phyloP scores from a whole-genome alignment of 1,140 invertebrate species.

The Caerostris extrusa region DNA sequence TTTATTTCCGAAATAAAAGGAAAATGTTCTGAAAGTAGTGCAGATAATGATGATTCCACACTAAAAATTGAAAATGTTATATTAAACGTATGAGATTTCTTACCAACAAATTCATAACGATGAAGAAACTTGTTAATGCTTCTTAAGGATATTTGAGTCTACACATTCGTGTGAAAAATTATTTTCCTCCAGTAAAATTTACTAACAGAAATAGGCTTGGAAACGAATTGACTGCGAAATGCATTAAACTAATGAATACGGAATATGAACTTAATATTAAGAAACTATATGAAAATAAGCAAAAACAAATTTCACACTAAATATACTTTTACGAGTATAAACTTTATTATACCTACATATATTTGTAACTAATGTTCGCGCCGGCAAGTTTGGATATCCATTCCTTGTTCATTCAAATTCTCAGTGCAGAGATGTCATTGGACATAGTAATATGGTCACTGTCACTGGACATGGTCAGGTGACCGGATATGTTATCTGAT shows the following conservation, averaged over 20 bases:
- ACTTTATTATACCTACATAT: too few relatives aligned
- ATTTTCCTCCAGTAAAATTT: slow-evolving; percentile 48
- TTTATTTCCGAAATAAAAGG: background rate
- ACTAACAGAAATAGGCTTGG: slow-evolving; percentile 28
- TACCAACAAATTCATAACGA: slow-evolving; percentile 28
- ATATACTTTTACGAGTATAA: too few relatives aligned
- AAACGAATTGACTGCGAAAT: slow-evolving; percentile 36
- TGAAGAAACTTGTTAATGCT: slow-evolving; percentile 52
- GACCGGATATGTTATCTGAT: too few relatives aligned
- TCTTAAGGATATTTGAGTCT: background rate
- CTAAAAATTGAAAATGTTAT: slow-evolving; percentile 62
- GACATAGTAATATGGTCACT: too few relatives aligned
- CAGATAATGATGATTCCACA: slow-evolving; percentile 48
- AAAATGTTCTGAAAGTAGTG: slow-evolving; percentile 38
- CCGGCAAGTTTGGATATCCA: too few relatives aligned
- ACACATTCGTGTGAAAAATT: slow-evolving; percentile 37
- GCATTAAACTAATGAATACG: slow-evolving; percentile 45
- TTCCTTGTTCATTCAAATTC: too few relatives aligned
- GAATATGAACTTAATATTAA: slow-evolving; percentile 54
- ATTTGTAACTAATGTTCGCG: too few relatives aligned
- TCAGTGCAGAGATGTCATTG: too few relatives aligned
- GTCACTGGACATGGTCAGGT: too few relatives aligned
- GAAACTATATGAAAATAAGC: slow-evolving; percentile 22
- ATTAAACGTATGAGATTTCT: slow-evolving; percentile 40
- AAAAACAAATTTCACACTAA: too few relatives aligned